Evolutionary conservation across 1,140 invertebrate genomes (phyloP).

Genomic region (Leptoteleia sp.): DNA sequence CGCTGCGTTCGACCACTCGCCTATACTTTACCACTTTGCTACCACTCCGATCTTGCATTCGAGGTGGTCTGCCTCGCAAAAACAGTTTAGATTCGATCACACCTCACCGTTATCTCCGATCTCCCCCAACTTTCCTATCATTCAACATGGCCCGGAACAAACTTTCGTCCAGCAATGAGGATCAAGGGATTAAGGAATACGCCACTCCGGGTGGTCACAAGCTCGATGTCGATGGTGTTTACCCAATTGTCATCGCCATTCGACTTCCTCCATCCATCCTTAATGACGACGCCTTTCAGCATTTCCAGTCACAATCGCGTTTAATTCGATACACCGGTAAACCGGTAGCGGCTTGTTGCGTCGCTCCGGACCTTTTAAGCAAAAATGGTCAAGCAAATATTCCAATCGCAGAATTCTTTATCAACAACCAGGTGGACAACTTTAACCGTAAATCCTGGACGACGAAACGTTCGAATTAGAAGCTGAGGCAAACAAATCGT

Average conservation of each 20-base stretch:
- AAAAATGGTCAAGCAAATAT: no score
- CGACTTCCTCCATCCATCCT: neutral
- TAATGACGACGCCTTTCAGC: neutral
- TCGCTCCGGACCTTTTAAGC: no score
- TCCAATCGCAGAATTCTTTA: no score
- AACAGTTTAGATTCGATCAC: slow-evolving; percentile 21
- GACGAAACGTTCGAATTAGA: no score
- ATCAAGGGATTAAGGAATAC: slow-evolving; percentile 27
- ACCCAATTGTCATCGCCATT: slow-evolving; percentile 6
- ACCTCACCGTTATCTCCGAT: slow-evolving; percentile 7
- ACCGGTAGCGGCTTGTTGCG: no score
- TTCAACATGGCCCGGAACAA: slow-evolving; percentile 22
- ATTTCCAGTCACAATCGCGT: slow-evolving; percentile 1
- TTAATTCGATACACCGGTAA: no score
- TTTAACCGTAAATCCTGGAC: no score
- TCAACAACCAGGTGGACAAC: no score
- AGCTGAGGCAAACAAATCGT: no score
- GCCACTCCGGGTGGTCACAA: no score
- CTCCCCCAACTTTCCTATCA: neutral
- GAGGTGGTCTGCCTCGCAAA: neutral
- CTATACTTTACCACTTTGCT: slow-evolving; percentile 51
- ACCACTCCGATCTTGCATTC: slow-evolving; percentile 23
- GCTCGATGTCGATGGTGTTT: no score
- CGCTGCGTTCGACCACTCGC: slow-evolving; percentile 34
- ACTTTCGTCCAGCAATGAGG: slow-evolving; percentile 12